Conservation (phyloP, 2,797 vertebrate species). For the Typhlichthys subterraneus region DNA sequence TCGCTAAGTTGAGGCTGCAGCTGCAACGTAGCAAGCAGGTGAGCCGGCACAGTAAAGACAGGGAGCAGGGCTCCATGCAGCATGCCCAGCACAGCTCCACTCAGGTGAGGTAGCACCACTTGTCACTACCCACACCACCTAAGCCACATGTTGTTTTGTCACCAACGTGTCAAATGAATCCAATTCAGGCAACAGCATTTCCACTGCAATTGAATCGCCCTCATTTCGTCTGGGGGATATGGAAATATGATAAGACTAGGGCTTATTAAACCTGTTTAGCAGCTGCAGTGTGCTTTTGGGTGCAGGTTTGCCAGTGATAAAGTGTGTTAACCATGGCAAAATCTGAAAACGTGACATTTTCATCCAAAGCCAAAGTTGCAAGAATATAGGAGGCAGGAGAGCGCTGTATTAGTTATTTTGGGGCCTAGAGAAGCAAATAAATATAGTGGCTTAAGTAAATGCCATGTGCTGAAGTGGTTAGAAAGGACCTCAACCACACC, state of each 20-base stretch:
- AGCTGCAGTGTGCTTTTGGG: too few species aligned
- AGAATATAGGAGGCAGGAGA: too few species aligned
- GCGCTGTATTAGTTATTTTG: conserved; percentile 18
- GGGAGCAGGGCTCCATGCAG: conserved; percentile 84
- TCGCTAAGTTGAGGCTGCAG: conserved; percentile 92
- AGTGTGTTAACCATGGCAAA: too few species aligned
- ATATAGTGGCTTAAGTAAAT: not conserved
- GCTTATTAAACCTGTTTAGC: too few species aligned
- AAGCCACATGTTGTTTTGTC: not conserved
- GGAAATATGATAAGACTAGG: too few species aligned
- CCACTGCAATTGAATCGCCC: too few species aligned
- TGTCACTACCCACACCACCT: not conserved
- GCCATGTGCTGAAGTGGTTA: not conserved
- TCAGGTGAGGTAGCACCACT: conserved; percentile 78
- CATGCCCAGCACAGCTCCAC: conserved; percentile 79
- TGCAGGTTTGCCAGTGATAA: too few species aligned
- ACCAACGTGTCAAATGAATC: too few species aligned
- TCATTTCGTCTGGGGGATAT: too few species aligned
- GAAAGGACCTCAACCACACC: conserved; percentile 20
- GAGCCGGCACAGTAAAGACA: conserved; percentile 86
- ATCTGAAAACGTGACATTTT: too few species aligned
- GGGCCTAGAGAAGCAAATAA: conserved; percentile 13
- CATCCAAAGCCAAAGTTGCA: too few species aligned
- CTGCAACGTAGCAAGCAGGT: conserved; percentile 91
- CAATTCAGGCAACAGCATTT: too few species aligned